Base-by-base conservation (phyloP, 1,140 invertebrate genomes). In the Zaprionus africanus region DNA sequence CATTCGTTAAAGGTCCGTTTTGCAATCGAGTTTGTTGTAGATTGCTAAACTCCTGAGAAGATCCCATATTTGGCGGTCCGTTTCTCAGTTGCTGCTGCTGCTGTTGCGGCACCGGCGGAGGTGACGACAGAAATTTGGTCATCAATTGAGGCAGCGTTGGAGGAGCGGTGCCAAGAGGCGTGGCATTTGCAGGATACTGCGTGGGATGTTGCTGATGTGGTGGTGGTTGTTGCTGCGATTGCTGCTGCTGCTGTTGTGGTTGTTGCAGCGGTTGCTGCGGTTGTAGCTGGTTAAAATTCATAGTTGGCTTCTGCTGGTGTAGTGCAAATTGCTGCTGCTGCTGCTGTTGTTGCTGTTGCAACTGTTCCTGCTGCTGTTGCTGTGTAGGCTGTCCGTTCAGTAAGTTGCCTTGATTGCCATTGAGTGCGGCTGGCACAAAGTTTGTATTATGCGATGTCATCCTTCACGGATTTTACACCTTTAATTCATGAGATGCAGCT, bases 361-460 rank as follows among this genome's bases (percentile, higher is more conserved):
- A 62, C 4, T 66, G 59, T 13, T 57, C 64, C 34, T 66, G 63
- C 11, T 63, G 76, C 24, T 66, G 76, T 49, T 73, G 71, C 7
- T 72, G 78, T 22, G 63, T 5, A 58, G 67, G 80, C 43, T 84
- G 79, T 26, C 91, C 90, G 59, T 91, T 92, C 1, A 79, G 59
- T 60, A 80, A 19, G 56, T 69, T 75, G 19, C 17, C 26, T 49
- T 77, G 59, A 56, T 59, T 88, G 61, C 84, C 84, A 72, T 82
- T 81, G 58, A 81, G n/a, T 26, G 80, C 64, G 57, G 79, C 76
- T 68, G 91, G 87, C 65, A 76, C 61, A 53, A 76, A 81, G 73
- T 92, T 92, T 34, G 84, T 66, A 79, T 92, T 92, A 62, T 90
- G 91, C 36, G 79, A 73, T 43, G 91, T 91, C 91, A 92, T 92